Evolutionary conservation across 1,140 invertebrate genomes (phyloP).

Genomic region (Zeugodacus cucurbitae): DNA sequence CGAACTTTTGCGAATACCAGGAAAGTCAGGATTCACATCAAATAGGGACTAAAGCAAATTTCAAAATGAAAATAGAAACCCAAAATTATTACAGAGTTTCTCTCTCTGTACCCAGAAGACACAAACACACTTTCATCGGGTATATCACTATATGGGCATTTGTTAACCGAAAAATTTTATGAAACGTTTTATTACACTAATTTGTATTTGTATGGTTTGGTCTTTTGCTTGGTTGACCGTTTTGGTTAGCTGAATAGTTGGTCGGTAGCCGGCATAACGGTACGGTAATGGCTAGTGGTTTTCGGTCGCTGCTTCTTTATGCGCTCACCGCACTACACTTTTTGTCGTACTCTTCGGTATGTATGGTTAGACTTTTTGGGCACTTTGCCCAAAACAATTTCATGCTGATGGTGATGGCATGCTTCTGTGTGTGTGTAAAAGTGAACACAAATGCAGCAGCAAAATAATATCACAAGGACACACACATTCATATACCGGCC

Average conservation of each 20-base stretch:
- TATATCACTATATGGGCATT: background rate
- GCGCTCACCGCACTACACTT: constrained; percentile 45
- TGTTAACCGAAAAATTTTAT: constrained; percentile 52
- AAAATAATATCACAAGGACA: background rate
- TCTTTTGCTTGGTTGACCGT: constrained; percentile 53
- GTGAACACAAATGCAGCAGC: background rate
- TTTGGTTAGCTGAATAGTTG: constrained; percentile 62
- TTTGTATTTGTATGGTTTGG: constrained; percentile 60
- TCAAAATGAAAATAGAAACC: no score
- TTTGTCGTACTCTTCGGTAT: background rate
- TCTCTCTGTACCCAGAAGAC: no score
- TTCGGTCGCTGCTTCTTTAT: background rate
- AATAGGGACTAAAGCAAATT: no score
- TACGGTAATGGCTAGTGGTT: constrained; percentile 30
- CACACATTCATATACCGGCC: background rate
- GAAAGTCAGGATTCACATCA: no score
- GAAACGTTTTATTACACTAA: constrained; percentile 66
- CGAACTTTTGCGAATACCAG: no score
- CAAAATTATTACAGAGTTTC: no score
- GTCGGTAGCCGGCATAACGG: background rate
- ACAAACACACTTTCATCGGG: background rate
- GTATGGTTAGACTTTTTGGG: constrained; percentile 46
- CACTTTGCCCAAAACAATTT: constrained; percentile 58
- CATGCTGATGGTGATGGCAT: constrained; percentile 46
- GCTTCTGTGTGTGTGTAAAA: background rate